Percentiles rank a stretch among this genome's conserved stretches.
Evolutionary conservation across 2,113 vertebrate genomes (phyloP).

Genomic region (Gnathonemus longibarbis): DNA sequence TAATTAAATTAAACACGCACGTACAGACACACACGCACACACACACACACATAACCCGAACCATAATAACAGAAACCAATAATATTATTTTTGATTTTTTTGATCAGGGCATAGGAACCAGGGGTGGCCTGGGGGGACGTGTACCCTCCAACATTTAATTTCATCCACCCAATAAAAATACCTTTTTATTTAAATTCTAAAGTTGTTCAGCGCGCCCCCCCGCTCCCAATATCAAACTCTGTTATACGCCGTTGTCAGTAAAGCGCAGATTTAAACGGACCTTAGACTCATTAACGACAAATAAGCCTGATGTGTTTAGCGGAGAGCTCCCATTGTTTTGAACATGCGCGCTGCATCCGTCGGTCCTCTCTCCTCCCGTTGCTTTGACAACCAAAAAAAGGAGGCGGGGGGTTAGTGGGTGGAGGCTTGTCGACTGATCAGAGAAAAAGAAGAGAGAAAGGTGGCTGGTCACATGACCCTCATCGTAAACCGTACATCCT

Average conservation of each 20-base stretch:
- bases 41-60: not conserved
- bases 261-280: not conserved
- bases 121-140: not conserved
- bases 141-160: not conserved
- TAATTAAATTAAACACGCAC: no score
- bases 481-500: conserved; percentile 17
- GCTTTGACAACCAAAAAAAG: conserved; percentile 49
- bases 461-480: conserved; percentile 49
- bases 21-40: no score
- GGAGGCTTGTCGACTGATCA: conserved; percentile 1
- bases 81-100: not conserved
- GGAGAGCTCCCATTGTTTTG: conserved; percentile 28
- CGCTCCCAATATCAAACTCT: not conserved
- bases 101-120: not conserved
- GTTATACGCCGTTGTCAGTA: not conserved
- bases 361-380: conserved; percentile 52
- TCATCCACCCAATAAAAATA: not conserved
- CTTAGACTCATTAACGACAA: not conserved
- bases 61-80: not conserved
- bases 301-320: conserved; percentile 26
- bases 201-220: not conserved
- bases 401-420: conserved; percentile 31
- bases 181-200: not conserved
- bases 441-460: conserved; percentile 38
- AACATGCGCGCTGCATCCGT: conserved; percentile 64